These are phyloP conservation scores for Cyanoramphus novaezelandiae DNA, from an alignment of 2,113 vertebrate genomes.

Conservation along the genomic window DNA sequence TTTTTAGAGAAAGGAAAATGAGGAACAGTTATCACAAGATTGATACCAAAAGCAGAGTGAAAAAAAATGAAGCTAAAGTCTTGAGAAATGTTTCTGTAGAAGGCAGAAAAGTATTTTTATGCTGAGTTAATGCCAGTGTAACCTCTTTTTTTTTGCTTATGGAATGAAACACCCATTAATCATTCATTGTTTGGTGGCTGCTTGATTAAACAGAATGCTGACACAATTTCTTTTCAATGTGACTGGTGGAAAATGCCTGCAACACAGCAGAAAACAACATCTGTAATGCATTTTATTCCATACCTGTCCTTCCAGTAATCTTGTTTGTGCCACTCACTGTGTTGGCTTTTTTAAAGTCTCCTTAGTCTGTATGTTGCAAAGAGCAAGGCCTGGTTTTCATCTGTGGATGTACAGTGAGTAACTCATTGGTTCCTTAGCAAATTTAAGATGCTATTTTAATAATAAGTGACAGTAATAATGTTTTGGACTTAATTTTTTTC, in stretches of 20 bases:
- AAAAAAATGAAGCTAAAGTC: not conserved
- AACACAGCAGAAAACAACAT: not conserved
- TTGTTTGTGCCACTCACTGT: not conserved
- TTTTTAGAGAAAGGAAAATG: not conserved
- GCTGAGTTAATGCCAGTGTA: not conserved
- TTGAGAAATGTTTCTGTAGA: not conserved
- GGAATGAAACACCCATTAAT: not conserved
- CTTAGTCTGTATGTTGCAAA: not conserved
- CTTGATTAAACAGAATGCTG: not conserved
- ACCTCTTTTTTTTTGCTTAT: not conserved
- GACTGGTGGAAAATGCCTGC: not conserved
- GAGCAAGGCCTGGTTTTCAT: not conserved
- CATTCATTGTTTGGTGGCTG: not conserved
- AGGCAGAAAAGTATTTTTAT: not conserved
- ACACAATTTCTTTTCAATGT: not conserved
- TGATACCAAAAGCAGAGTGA: not conserved
- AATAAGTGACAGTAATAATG: not conserved
- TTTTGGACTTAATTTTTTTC: not conserved
- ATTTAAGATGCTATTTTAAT: not conserved
- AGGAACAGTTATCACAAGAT: not conserved
- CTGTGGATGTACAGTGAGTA: not conserved
- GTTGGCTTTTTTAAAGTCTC: not conserved
- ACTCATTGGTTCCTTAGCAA: not conserved
- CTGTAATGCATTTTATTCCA: not conserved
- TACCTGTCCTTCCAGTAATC: not conserved